These are phyloP conservation scores for Chamaetylas fuelleborni DNA, from an alignment of 2,113 vertebrate species.

Conservation along the genomic window DNA sequence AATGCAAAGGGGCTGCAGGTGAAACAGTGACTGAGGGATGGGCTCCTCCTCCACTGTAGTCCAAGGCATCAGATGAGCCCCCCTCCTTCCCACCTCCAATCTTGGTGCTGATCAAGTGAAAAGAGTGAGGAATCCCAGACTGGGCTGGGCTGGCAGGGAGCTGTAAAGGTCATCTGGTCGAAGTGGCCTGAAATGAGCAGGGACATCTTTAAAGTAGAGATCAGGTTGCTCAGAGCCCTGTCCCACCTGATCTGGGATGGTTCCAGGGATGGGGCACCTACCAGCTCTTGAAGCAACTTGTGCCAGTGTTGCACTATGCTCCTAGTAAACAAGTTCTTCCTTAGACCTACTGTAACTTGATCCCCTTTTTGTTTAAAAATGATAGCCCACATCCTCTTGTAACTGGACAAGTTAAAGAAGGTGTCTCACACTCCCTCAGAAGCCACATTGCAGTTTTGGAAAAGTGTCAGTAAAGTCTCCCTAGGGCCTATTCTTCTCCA, in stretches of 20 bases:
- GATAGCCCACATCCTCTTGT: fast-evolving
- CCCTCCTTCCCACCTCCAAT: too few relatives aligned
- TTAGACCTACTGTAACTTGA: not conserved
- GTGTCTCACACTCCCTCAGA: fast-evolving
- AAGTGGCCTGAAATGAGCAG: not conserved
- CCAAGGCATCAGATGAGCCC: too few relatives aligned
- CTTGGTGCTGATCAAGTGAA: not conserved
- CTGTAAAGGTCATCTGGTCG: not conserved
- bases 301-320: not conserved
- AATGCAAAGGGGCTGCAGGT: too few relatives aligned
- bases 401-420: not conserved
- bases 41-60: too few relatives aligned
- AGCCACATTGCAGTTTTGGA: too few relatives aligned
- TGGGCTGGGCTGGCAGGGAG: not conserved
- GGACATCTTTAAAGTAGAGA: too few relatives aligned
- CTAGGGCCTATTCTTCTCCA: not conserved
- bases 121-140: not conserved
- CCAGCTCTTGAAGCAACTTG: not conserved
- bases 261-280: too few relatives aligned
- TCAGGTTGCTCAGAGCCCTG: too few relatives aligned
- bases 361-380: not conserved
- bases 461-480: fast-evolving
- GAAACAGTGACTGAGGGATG: too few relatives aligned
- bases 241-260: too few relatives aligned
- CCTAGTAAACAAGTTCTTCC: too few relatives aligned